Base-by-base conservation (phyloP, 2,888 invertebrate genomes). In the Trichopoda pennipes region DNA sequence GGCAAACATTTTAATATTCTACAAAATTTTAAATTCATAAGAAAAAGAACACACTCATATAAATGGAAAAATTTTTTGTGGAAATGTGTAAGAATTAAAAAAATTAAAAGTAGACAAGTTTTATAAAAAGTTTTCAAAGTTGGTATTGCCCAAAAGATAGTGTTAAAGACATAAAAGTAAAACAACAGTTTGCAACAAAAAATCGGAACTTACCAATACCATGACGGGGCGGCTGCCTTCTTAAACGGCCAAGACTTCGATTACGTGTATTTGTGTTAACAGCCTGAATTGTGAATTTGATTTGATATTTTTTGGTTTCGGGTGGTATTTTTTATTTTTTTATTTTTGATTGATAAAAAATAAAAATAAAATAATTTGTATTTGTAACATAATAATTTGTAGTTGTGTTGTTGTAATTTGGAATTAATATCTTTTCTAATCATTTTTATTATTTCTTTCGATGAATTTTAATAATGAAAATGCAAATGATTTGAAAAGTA, bases 181-280 rank as follows among this genome's bases (percentile, higher is more conserved):
- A 35, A 17, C 3, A 53, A 21, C 17, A 23, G 32, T n/a, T 69
- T 69, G 49, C 19, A 19, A 35, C 23, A 63, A 55, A 73, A 58
- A 19, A 63, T 47, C 8, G 38, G 19, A 80, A 91, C 91, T 91
- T 91, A 91, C 91, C 91, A 88, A 91, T 91, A 88, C 91, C 91
- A 91, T 91, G 91, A 89, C 91, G 91, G 91, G 91, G 91, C 91
- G 91, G 91, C 91, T 91, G 91, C 89, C 91, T 91, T 89, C 91
- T 91, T 87, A 91, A 88, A 87, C 91, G 91, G 90, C 91, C 91
- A 90, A 91, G 91, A 90, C 91, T 91, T 90, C 91, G 90, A 89
- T 91, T 91, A 86, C 91, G 89, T 90, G 91, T 91, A 86, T 91
- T 91, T 90, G 91, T 91, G 90, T 91, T 91, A 88, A 91, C 90